These are phyloP conservation scores for Trematomus bernacchii DNA, from an alignment of 2,797 vertebrate genomes.

Conservation along the genomic window DNA sequence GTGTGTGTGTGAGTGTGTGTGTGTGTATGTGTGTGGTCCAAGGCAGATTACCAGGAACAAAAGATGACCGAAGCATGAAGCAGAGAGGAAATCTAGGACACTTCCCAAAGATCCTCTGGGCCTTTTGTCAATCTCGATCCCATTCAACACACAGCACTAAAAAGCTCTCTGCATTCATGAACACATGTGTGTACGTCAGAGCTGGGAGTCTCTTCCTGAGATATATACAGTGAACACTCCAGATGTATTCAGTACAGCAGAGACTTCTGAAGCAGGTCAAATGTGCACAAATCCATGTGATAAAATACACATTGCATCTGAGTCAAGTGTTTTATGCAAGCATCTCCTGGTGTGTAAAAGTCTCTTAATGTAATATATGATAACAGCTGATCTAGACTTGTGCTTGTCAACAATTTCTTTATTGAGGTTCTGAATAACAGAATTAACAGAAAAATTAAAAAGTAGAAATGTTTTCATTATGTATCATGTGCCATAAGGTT, in stretches of 20 bases:
- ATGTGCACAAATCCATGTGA: background rate
- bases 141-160: slow-evolving; percentile 50
- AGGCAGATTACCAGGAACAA: slow-evolving; percentile 58
- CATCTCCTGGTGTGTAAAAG: background rate
- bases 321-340: background rate
- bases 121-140: slow-evolving; percentile 77
- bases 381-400: background rate
- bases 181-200: background rate
- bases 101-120: slow-evolving; percentile 66
- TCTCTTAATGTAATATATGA: background rate
- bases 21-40: slow-evolving; percentile 39
- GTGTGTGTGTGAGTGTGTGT: slow-evolving; percentile 20
- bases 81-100: slow-evolving; percentile 78
- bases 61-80: slow-evolving; percentile 55
- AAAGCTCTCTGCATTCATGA: slow-evolving; percentile 24
- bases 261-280: background rate
- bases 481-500: too few species aligned
- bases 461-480: too few species aligned
- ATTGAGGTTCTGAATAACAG: background rate
- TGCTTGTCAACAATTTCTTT: background rate
- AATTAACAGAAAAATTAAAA: too few species aligned
- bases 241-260: background rate
- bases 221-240: background rate
- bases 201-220: background rate
- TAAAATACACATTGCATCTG: background rate